Base-by-base conservation (phyloP, 2,797 vertebrate species). In the Liparis tanakae region DNA sequence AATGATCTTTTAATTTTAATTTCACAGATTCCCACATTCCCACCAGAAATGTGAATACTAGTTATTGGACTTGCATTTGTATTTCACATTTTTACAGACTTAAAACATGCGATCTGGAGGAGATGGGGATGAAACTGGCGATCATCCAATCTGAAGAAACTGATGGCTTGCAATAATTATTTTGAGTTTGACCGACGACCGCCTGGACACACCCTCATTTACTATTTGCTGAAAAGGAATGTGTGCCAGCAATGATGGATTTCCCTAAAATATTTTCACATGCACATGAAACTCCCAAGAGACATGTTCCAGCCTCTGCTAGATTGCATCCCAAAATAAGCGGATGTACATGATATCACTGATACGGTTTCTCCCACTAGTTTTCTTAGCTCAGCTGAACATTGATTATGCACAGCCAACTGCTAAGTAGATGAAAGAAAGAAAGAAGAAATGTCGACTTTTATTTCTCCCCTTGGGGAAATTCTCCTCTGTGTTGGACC, bases 401-500 rank as follows among this genome's bases (percentile, higher is more conserved):
- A 34, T 66, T 70, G 33, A 50, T 66, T 22, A 14, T 53, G 20
- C 43, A 43, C 55, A 79, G 25, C 6, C 9, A 1, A 60, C 46
- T 55, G 44, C 59, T 33, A 70, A 33, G 34, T 30, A 33, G 1
- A 14, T 3, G 13, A 34, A 8, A 30, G 25, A 30, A 30, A 30
- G 25, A 30, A 30, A 30, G 25, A 30, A 30, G 25, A 30, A 30
- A 30, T 30, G 25, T 30, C 25, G 25, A 30, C 25, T 30, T 30
- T 30, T 30, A 30, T 30, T 30, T 30, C 25, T 30, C 25, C 25
- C 25, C 25, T 30, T 30, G 25, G 25, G 25, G 25, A 30, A 30
- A 30, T 30, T 30, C 25, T 30, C 25, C 25, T 30, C 25, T 30
- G 25, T 4, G 4, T 30, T 30, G 25, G 25, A 30, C 25, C 25